These are phyloP conservation scores for Coccyzus lansbergi DNA, from an alignment of 2,797 vertebrate genomes.

Conservation along the genomic window DNA sequence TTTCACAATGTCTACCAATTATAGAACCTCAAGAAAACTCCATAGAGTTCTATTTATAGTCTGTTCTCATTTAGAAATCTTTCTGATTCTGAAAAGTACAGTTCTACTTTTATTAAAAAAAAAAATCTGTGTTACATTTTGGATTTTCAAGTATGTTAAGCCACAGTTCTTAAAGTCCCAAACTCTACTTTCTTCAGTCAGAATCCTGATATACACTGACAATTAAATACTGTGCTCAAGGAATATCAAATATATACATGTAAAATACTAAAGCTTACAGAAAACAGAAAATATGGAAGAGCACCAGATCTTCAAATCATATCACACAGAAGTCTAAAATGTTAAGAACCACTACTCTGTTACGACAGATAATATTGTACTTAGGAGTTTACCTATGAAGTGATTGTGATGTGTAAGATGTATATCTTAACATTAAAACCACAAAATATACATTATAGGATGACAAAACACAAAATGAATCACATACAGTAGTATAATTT, in stretches of 20 bases:
- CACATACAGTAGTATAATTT: not conserved
- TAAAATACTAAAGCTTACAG: not conserved
- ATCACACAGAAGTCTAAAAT: not conserved
- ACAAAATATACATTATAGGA: not conserved
- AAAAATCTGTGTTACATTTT: constrained; percentile 36
- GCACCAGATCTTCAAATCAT: not conserved
- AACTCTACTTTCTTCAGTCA: not conserved
- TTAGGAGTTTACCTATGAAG: not conserved
- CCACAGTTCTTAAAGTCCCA: constrained; percentile 24
- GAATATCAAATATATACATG: not conserved
- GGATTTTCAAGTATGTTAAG: constrained; percentile 17
- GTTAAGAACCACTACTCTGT: not conserved
- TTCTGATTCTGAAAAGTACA: constrained; percentile 19
- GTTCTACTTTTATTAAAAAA: constrained; percentile 52
- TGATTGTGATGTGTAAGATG: not conserved
- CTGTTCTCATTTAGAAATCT: constrained; percentile 39
- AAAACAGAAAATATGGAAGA: not conserved
- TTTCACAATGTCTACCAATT: constrained; percentile 40
- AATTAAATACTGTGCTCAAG: not conserved
- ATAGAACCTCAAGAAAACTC: constrained; percentile 34
- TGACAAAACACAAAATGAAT: not conserved
- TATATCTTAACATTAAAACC: constrained; percentile 1
- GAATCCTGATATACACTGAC: not conserved
- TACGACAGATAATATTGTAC: not conserved
- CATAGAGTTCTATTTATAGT: constrained; percentile 10